These are phyloP conservation scores for Recurvirostra avosetta DNA, from an alignment of 2,113 vertebrate genomes.

Conservation along the genomic window DNA sequence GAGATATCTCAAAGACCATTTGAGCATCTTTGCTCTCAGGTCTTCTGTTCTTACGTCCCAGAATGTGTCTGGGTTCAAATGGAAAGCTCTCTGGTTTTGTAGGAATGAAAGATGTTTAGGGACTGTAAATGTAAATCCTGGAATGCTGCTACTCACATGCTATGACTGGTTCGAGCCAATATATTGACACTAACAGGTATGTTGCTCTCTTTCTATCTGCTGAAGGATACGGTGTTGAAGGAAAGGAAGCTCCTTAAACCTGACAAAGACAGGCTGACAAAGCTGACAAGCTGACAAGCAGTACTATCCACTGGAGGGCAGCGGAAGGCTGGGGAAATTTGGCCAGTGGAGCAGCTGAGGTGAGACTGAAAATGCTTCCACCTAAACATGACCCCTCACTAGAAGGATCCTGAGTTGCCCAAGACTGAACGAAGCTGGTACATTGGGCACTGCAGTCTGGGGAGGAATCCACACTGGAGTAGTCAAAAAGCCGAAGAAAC, in stretches of 20 bases:
- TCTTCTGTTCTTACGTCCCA: background rate
- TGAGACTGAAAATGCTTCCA: background rate
- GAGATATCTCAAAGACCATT: background rate
- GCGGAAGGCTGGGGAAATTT: background rate
- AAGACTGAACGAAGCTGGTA: background rate
- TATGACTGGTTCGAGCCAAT: background rate
- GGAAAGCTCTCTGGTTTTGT: background rate
- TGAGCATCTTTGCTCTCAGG: background rate
- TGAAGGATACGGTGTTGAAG: background rate
- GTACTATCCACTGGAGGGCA: conserved; percentile 5
- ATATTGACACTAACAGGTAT: background rate
- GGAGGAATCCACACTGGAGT: background rate
- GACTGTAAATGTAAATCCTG: background rate
- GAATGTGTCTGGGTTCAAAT: background rate
- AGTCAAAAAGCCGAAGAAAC: background rate
- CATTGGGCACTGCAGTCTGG: background rate
- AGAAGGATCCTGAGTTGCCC: background rate
- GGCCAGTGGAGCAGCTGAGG: background rate
- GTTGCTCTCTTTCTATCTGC: background rate
- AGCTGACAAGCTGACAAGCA: background rate
- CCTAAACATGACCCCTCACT: background rate
- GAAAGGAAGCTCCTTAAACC: background rate
- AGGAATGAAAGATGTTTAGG: background rate
- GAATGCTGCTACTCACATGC: background rate
- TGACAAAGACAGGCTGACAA: background rate